A percentile compares a stretch with the other conserved stretches of the same genome.
Evolutionary conservation across 1,140 invertebrate genomes (phyloP).

Genomic region (Pseudobourletiella spinata): DNA sequence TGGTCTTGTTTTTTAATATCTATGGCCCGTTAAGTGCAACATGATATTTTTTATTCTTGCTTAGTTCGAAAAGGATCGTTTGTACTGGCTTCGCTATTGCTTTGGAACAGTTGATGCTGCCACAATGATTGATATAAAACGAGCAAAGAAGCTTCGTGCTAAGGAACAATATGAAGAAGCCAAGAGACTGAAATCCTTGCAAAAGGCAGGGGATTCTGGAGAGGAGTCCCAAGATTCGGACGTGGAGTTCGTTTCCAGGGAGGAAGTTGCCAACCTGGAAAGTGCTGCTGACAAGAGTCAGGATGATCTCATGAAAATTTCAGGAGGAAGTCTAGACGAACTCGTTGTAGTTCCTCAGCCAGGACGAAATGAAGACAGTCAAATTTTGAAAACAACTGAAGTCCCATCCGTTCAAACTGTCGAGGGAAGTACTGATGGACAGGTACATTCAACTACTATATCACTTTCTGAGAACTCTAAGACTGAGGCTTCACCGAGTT

Average conservation of each 20-base stretch:
- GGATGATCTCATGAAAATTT: not conserved
- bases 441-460: no score
- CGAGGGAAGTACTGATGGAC: not conserved
- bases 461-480: not conserved
- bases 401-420: not conserved
- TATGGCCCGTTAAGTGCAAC: no score
- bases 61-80: conserved; percentile 4
- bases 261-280: not conserved
- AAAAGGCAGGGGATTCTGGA: not conserved
- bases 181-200: not conserved
- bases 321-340: not conserved
- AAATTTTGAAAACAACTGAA: not conserved
- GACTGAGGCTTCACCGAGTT: not conserved
- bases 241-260: not conserved
- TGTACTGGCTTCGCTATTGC: conserved; percentile 20
- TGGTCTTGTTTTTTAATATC: no score
- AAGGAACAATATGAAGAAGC: not conserved
- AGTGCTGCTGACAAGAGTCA: not conserved
- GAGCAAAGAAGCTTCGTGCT: not conserved
- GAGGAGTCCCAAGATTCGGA: not conserved
- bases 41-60: no score
- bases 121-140: not conserved
- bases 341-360: not conserved
- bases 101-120: conserved; percentile 11
- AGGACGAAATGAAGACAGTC: not conserved